A percentile compares a stretch with the other conserved stretches of the same genome.
phyloP scores from a whole-genome alignment of 2,797 vertebrate species.

The Chaenodraco wilsoni region DNA sequence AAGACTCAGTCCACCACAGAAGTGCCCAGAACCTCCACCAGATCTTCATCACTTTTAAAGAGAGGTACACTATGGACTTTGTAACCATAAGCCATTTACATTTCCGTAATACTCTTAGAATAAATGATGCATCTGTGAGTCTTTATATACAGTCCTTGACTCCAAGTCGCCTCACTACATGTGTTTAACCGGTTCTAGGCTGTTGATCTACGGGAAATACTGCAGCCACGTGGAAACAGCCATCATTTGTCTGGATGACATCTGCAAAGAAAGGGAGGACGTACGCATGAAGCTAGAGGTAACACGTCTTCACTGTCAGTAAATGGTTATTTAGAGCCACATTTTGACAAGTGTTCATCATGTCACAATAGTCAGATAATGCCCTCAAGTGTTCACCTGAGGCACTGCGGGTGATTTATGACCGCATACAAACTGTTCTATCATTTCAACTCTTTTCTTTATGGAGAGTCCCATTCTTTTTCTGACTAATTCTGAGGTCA shows the following conservation, averaged over 20 bases:
- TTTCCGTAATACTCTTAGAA: neutral
- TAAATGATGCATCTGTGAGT: neutral
- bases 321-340: neutral
- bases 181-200: conserved; percentile 72
- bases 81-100: neutral
- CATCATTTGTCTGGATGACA: conserved; percentile 90
- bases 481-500: neutral
- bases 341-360: neutral
- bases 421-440: neutral
- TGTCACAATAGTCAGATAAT: conserved; percentile 27
- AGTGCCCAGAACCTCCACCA: conserved; percentile 93
- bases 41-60: conserved; percentile 96
- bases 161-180: neutral
- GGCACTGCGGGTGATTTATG: conserved; percentile 42
- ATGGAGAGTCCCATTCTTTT: too few relatives aligned
- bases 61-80: conserved; percentile 83
- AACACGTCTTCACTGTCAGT: neutral
- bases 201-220: conserved; percentile 97
- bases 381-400: conserved; percentile 66
- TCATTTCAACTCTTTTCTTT: too few relatives aligned
- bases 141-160: neutral
- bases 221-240: conserved; percentile 95
- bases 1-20: conserved; percentile 91
- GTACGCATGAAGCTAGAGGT: conserved; percentile 95
- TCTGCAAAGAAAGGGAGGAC: conserved; percentile 95